Conservation (phyloP, 2,888 invertebrate species). For the Mechanitis messenoides region DNA sequence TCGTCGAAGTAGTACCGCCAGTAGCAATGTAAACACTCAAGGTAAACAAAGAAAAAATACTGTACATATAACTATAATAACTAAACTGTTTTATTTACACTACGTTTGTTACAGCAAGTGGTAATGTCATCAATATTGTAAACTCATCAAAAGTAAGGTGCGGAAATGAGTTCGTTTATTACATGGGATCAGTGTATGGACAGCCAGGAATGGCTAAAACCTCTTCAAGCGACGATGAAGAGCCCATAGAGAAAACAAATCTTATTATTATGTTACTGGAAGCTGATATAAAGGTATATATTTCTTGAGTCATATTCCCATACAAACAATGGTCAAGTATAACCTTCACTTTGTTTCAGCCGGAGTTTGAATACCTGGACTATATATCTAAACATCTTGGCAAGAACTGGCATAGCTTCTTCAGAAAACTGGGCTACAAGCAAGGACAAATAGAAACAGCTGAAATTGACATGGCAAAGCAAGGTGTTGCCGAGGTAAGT, state of each 20-base stretch:
- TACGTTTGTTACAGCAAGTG: conserved; percentile 50
- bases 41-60: conserved; percentile 36
- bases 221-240: conserved; percentile 33
- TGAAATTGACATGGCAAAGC: conserved; percentile 58
- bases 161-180: conserved; percentile 61
- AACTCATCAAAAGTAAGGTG: conserved; percentile 63
- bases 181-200: conserved; percentile 48
- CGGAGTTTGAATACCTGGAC: conserved; percentile 72
- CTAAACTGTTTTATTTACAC: conserved; percentile 9
- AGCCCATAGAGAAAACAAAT: conserved; percentile 52
- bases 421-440: conserved; percentile 73
- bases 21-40: conserved; percentile 57
- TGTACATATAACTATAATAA: conserved; percentile 2
- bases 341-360: conserved; percentile 40
- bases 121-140: conserved; percentile 70
- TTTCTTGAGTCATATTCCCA: not conserved
- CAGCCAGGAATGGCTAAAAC: conserved; percentile 27
- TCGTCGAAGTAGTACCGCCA: conserved; percentile 36
- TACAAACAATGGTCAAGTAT: not conserved
- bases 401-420: conserved; percentile 76
- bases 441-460: conserved; percentile 79
- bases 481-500: conserved; percentile 77
- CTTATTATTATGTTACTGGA: conserved; percentile 55
- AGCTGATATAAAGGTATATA: conserved; percentile 51
- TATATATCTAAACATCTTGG: conserved; percentile 78